A percentile compares a stretch with the other conserved stretches of the same genome.
Evolutionary conservation across 2,797 vertebrate species (phyloP).

Genomic region (Muraenolepis orangiensis): DNA sequence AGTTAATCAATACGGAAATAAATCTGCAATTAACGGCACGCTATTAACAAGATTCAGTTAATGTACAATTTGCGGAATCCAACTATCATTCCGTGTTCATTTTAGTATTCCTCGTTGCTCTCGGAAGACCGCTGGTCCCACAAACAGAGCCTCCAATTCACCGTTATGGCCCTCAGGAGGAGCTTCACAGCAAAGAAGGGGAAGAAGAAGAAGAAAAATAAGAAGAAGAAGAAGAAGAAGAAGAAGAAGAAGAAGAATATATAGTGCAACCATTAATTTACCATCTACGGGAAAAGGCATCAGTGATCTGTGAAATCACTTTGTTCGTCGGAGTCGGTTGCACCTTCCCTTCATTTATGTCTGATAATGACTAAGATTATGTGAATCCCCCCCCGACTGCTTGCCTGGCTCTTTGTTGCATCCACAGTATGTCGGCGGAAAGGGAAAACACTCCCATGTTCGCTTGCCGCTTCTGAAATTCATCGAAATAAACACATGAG

Average conservation of each 20-base stretch:
- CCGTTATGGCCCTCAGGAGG: constrained; percentile 69
- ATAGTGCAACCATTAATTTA: constrained; percentile 77
- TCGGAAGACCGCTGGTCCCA: constrained; percentile 60
- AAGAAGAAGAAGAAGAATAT: constrained; percentile 50
- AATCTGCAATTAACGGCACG: constrained; percentile 70
- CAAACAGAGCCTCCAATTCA: constrained; percentile 61
- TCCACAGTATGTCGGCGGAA: constrained; percentile 65
- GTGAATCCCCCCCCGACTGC: constrained; percentile 45
- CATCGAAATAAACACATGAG: constrained; percentile 64
- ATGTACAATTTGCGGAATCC: constrained; percentile 71
- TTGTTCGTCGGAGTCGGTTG: constrained; percentile 81
- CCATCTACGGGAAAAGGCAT: constrained; percentile 79
- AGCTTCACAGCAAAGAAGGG: constrained; percentile 15
- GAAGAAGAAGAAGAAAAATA: not conserved
- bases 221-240: constrained; percentile 20
- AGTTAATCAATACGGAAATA: constrained; percentile 67
- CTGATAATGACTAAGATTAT: constrained; percentile 80
- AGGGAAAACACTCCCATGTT: constrained; percentile 60
- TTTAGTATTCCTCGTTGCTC: constrained; percentile 49
- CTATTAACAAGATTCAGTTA: constrained; percentile 70
- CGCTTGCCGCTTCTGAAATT: constrained; percentile 65
- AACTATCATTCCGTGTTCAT: constrained; percentile 58
- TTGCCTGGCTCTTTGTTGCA: constrained; percentile 57
- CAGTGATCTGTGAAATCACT: constrained; percentile 84
- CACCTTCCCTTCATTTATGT: constrained; percentile 81